phyloP scores from a whole-genome alignment of 2,113 vertebrate genomes.

The Psammodynastes pulverulentus region DNA sequence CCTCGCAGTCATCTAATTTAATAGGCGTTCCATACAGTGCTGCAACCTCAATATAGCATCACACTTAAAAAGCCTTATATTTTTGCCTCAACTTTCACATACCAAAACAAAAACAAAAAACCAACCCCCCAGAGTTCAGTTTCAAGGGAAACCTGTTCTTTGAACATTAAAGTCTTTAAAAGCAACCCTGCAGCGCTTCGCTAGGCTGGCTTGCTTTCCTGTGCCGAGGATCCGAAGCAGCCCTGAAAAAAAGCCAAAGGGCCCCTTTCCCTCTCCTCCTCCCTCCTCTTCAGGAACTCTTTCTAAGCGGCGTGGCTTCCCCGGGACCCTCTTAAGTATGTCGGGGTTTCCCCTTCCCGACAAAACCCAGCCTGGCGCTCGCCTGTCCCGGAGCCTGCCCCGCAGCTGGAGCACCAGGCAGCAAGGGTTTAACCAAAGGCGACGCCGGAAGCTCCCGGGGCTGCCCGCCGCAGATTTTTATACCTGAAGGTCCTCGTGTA shows the following conservation, averaged over 20 bases:
- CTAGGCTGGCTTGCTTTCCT: background rate
- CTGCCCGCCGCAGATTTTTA: background rate
- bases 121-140: background rate
- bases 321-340: background rate
- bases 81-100: background rate
- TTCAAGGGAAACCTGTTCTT: background rate
- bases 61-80: background rate
- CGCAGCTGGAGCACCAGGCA: background rate
- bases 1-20: background rate
- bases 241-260: too few relatives aligned
- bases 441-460: background rate
- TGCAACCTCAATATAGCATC: background rate
- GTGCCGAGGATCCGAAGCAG: background rate
- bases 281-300: too few relatives aligned
- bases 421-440: background rate
- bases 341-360: background rate
- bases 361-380: slow-evolving; percentile 1
- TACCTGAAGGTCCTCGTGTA: slow-evolving; percentile 73
- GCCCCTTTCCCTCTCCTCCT: too few relatives aligned
- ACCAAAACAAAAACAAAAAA: background rate
- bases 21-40: too few relatives aligned
- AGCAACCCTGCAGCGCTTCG: background rate
- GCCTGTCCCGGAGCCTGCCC: background rate
- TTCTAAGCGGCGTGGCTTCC: background rate
- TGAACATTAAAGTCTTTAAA: background rate